These are phyloP conservation scores for Nemurella pictetii DNA, from an alignment of 2,888 invertebrate species.

Conservation along the genomic window DNA sequence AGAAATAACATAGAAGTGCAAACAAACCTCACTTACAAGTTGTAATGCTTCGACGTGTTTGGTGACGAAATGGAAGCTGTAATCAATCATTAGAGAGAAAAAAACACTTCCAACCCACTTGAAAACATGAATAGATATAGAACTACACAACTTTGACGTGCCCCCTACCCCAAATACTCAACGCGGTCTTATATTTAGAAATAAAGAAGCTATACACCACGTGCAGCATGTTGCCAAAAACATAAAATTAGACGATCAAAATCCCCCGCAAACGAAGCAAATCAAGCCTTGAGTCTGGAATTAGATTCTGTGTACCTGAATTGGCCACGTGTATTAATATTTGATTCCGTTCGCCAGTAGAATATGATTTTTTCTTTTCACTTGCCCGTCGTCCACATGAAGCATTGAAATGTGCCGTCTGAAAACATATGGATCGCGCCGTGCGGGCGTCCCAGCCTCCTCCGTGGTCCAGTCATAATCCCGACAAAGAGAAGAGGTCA, in stretches of 20 bases:
- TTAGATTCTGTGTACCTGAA: not conserved
- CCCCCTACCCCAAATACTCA: not conserved
- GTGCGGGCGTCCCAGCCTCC: too few relatives aligned
- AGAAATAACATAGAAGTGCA: too few relatives aligned
- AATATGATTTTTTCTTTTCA: not conserved
- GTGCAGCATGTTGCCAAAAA: not conserved
- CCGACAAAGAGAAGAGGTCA: not conserved
- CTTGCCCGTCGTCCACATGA: not conserved
- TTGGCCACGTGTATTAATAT: not conserved
- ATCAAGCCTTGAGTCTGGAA: not conserved
- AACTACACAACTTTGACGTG: too few relatives aligned
- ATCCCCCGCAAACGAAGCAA: not conserved
- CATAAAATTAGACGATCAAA: not conserved
- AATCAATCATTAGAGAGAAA: too few relatives aligned
- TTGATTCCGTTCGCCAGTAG: not conserved
- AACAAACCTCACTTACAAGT: too few relatives aligned
- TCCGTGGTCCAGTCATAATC: not conserved
- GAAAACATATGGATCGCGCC: not conserved
- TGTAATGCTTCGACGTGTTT: too few relatives aligned
- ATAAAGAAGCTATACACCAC: not conserved
- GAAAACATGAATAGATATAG: too few relatives aligned
- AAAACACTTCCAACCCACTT: too few relatives aligned
- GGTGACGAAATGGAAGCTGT: too few relatives aligned
- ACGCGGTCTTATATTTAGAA: too few relatives aligned
- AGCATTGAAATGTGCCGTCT: not conserved